A percentile compares a stretch with the other conserved stretches of the same genome.
Conservation (phyloP, 2,888 invertebrate genomes). For the Noctua janthe region DNA sequence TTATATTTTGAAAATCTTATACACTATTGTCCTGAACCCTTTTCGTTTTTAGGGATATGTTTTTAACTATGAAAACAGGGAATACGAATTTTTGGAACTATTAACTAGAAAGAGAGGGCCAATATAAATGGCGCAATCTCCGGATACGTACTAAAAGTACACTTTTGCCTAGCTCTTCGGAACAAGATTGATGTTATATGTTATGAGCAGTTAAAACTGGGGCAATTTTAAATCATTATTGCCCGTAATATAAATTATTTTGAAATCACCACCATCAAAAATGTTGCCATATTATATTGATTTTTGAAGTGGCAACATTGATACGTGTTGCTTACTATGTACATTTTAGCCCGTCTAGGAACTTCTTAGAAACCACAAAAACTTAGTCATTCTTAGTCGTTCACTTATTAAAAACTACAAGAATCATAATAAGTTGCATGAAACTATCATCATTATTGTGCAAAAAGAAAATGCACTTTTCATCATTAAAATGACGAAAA, state of each 20-base stretch:
- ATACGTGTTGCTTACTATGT: background rate
- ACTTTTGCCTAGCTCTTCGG: background rate
- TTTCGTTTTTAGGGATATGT: constrained; percentile 18
- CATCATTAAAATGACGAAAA: background rate
- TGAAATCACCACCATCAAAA: background rate
- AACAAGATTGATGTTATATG: background rate
- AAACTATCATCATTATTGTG: background rate
- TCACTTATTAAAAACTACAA: background rate
- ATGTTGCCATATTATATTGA: background rate
- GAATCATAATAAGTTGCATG: background rate
- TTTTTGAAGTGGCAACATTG: background rate
- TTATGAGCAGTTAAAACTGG: too few species aligned
- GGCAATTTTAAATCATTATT: background rate
- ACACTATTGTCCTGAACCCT: constrained; percentile 56
- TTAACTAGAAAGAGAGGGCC: too few species aligned
- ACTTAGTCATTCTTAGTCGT: background rate
- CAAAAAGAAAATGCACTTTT: background rate
- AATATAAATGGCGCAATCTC: background rate
- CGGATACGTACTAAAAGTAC: background rate
- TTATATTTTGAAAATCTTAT: constrained; percentile 68
- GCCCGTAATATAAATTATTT: background rate
- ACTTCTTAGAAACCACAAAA: background rate
- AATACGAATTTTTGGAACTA: constrained; percentile 23
- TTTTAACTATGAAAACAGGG: constrained; percentile 13
- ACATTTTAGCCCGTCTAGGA: background rate